A percentile compares a stretch with the other conserved stretches of the same genome.
These are phyloP conservation scores for Phalacrocorax pelagicus DNA, from an alignment of 2,113 vertebrate species.

Conservation along the genomic window DNA sequence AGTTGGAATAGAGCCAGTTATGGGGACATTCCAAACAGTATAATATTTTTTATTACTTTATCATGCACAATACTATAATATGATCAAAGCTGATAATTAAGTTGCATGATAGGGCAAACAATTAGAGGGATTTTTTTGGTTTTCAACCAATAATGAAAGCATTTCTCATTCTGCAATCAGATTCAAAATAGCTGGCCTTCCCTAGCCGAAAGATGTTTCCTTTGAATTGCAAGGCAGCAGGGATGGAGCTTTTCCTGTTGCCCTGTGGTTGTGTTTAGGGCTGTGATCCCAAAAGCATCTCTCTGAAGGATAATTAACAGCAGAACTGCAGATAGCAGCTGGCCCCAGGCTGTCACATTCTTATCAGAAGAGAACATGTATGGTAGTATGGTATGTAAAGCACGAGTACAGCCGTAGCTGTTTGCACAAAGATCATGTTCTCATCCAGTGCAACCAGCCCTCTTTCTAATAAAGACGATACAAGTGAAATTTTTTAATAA, in stretches of 20 bases:
- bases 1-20: background rate
- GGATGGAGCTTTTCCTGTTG: background rate
- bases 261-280: background rate
- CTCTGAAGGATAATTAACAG: slow-evolving; percentile 16
- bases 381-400: background rate
- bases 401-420: background rate
- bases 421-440: background rate
- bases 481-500: background rate
- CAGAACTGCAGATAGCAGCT: background rate
- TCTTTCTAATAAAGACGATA: background rate
- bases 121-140: background rate
- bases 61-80: background rate
- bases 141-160: background rate
- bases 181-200: background rate
- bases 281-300: background rate
- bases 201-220: background rate
- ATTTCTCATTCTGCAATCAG: background rate
- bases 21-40: background rate
- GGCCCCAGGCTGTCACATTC: background rate
- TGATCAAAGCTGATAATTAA: background rate
- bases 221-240: background rate
- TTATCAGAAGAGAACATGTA: background rate
- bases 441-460: background rate
- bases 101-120: background rate
- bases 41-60: background rate